Evolutionary conservation across 2,113 vertebrate genomes (phyloP).

Genomic region (Anhinga anhinga): DNA sequence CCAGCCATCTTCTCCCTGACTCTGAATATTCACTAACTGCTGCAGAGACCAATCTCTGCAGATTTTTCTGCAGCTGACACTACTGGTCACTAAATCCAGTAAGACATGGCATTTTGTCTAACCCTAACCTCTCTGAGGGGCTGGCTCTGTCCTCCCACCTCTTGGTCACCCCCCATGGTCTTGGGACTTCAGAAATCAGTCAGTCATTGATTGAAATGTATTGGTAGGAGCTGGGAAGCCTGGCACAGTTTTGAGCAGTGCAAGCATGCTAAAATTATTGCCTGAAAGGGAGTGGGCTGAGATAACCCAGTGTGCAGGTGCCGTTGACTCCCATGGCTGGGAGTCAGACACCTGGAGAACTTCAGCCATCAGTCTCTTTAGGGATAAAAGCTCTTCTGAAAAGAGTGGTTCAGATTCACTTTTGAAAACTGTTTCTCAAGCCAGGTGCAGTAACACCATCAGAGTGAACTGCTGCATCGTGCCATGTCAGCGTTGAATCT

Average conservation of each 20-base stretch:
- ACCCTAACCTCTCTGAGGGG: neutral
- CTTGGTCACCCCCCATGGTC: neutral
- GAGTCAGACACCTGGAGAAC: neutral
- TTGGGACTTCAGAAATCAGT: neutral
- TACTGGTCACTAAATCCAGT: neutral
- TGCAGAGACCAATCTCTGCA: neutral
- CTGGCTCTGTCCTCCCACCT: neutral
- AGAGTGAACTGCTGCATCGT: rapidly evolving
- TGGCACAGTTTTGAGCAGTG: neutral
- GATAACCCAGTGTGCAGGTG: neutral
- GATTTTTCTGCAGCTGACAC: neutral
- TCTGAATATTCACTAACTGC: neutral
- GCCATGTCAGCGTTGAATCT: neutral
- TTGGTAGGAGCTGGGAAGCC: neutral
- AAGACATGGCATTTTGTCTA: neutral
- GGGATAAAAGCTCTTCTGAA: neutral
- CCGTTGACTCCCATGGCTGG: neutral
- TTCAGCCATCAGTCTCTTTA: neutral
- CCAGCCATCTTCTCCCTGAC: neutral
- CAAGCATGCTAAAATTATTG: neutral
- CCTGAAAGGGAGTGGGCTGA: neutral
- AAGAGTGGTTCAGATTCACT: neutral
- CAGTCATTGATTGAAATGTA: neutral
- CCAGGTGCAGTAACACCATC: neutral
- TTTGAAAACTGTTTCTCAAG: neutral